A percentile compares a stretch with the other conserved stretches of the same genome.
phyloP scores from a whole-genome alignment of 1,140 invertebrate genomes.

The Drosophila rufa region DNA sequence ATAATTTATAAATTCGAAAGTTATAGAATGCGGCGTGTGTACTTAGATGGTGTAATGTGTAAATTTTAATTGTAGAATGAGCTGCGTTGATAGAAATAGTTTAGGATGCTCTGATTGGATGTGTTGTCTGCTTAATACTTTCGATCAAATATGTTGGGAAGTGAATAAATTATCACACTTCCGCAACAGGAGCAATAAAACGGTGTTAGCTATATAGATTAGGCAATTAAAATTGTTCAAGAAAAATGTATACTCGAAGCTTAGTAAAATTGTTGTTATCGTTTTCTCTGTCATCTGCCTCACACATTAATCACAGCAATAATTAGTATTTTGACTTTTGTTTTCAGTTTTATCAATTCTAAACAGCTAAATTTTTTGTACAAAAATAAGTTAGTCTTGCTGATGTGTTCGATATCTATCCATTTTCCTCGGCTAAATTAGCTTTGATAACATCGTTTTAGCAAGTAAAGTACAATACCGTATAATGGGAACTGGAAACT shows the following conservation, averaged over 20 bases:
- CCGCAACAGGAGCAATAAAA: conserved; percentile 26
- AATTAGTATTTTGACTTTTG: conserved; percentile 54
- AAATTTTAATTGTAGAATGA: conserved; percentile 19
- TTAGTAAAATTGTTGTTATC: conserved; percentile 41
- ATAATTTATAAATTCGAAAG: conserved; percentile 67
- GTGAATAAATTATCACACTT: neutral
- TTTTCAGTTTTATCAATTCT: conserved; percentile 51
- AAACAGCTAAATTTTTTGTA: conserved; percentile 36
- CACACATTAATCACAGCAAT: conserved; percentile 70
- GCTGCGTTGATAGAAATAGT: conserved; percentile 19
- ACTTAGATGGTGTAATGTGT: conserved; percentile 25
- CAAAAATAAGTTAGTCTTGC: conserved; percentile 41
- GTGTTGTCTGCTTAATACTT: conserved; percentile 48
- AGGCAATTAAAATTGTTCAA: neutral
- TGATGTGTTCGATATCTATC: conserved; percentile 28
- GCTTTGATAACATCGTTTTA: conserved; percentile 19
- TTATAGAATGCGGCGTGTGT: conserved; percentile 5
- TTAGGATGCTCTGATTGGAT: conserved; percentile 2
- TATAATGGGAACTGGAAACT: conserved; percentile 15
- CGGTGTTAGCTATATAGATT: neutral
- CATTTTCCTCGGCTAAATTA: conserved; percentile 38
- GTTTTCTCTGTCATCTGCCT: conserved; percentile 33
- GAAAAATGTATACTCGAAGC: conserved; percentile 11
- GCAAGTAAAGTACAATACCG: conserved; percentile 7
- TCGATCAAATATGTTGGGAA: conserved; percentile 11